Conservation (phyloP, 2,888 invertebrate genomes). For the Allophyes oxyacanthae region DNA sequence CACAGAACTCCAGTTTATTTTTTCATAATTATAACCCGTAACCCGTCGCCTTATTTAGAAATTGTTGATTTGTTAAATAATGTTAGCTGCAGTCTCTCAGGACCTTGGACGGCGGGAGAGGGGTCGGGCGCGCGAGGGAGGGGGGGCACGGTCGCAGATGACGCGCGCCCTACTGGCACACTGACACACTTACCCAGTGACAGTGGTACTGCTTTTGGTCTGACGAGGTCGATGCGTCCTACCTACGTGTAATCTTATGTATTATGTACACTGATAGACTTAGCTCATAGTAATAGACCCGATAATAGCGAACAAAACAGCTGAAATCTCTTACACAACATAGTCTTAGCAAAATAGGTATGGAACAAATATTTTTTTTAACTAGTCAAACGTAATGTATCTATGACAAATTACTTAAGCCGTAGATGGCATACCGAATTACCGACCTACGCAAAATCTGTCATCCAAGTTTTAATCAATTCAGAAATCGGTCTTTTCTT, state of each 20-base stretch:
- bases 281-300: constrained; percentile 38
- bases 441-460: neutral
- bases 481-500: no score
- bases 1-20: no score
- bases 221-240: constrained; percentile 86
- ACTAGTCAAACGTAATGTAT: constrained; percentile 2
- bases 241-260: constrained; percentile 74
- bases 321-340: constrained; percentile 3
- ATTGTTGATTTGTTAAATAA: constrained; percentile 69
- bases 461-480: neutral
- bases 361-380: constrained; percentile 10
- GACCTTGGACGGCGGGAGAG: constrained; percentile 81
- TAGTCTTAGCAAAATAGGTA: constrained; percentile 1
- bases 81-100: constrained; percentile 80
- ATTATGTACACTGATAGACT: constrained; percentile 47
- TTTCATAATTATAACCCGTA: neutral
- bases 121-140: constrained; percentile 64
- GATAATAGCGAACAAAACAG: constrained; percentile 17
- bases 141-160: constrained; percentile 83
- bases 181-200: constrained; percentile 89
- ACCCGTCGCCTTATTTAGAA: constrained; percentile 62
- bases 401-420: neutral
- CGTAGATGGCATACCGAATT: neutral
- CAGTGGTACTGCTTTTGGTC: constrained; percentile 89
- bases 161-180: constrained; percentile 89